Base-by-base conservation (phyloP, 1,140 invertebrate genomes). In the Heliconius hewitsoni region DNA sequence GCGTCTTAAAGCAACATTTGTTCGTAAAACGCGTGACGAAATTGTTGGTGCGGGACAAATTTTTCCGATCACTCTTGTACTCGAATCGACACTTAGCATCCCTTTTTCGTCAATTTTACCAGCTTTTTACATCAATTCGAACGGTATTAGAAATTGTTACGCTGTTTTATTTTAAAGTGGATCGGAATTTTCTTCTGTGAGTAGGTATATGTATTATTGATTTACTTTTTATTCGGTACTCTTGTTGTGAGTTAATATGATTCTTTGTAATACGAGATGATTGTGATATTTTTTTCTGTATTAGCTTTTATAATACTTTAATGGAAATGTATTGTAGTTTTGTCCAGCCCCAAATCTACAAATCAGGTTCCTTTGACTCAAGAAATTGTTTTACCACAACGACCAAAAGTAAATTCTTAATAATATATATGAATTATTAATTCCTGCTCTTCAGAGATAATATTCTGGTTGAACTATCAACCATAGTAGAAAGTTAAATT, bases 51-150 rank as follows among this genome's bases (percentile, higher is more conserved):
- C 81, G 83, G 78, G 84, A 83, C 83, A 84, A 82, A 81, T 86
- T 85, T 91, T 90, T 88, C 88, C 92, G 89, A 93, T 94, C 91
- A 87, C 87, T 85, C 83, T 85, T 82, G 78, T 84, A 81, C 86
- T 87, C 86, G 81, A 85, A 88, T 86, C 85, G 85, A 89, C 89
- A 92, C 91, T 94, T 91, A 93, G 91, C 85, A 84, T 90, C 87
- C 91, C 91, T 89, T 92, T 76, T 94, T 93, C 90, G 90, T 89
- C 91, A 94, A 94, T 94, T 92, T 93, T 89, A 88, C 88, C 85
- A 90, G 90, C 85, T 89, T 90, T 87, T 91, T 87, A 91, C 90
- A 92, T 90, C 91, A 92, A 91, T 94, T 89, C 84, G 81, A 82
- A 86, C 83, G 87, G 87, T 91, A 85, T 83, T 87, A 90, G 87